Evolutionary conservation across 2,113 vertebrate genomes (phyloP).

Genomic region (Corvus cornix): DNA sequence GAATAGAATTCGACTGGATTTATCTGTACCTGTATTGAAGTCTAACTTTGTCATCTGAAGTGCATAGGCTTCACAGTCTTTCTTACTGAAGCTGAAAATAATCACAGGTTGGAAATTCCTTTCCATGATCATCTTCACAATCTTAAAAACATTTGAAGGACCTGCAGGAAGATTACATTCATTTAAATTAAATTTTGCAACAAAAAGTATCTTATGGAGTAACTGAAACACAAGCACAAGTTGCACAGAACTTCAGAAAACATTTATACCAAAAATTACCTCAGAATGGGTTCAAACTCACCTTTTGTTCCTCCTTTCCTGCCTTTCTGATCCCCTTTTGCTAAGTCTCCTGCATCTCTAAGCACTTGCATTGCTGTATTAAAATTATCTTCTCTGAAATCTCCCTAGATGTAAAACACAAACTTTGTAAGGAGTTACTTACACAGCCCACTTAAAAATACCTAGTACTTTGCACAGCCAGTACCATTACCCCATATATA

Average conservation of each 20-base stretch:
- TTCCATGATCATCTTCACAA: slow-evolving; percentile 99
- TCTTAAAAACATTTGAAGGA: slow-evolving; percentile 97
- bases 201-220: not conserved
- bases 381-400: slow-evolving; percentile 98
- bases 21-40: slow-evolving; percentile 89
- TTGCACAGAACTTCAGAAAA: not conserved
- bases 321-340: slow-evolving; percentile 92
- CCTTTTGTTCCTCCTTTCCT: slow-evolving; percentile 94
- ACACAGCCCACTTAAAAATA: not conserved
- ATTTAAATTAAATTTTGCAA: not conserved
- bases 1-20: not conserved
- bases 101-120: slow-evolving; percentile 99
- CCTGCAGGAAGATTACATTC: slow-evolving; percentile 70
- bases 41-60: slow-evolving; percentile 97
- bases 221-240: not conserved
- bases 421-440: not conserved
- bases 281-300: slow-evolving; percentile 54
- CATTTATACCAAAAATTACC: not conserved
- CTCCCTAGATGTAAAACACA: slow-evolving; percentile 78
- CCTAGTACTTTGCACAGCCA: not conserved
- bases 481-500: not conserved
- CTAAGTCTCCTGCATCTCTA: slow-evolving; percentile 88
- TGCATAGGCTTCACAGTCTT: slow-evolving; percentile 97
- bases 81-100: slow-evolving; percentile 99
- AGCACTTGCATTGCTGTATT: slow-evolving; percentile 98